These are phyloP conservation scores for Fukomys damarensis DNA, from an alignment of 2,113 vertebrate genomes.

Conservation along the genomic window DNA sequence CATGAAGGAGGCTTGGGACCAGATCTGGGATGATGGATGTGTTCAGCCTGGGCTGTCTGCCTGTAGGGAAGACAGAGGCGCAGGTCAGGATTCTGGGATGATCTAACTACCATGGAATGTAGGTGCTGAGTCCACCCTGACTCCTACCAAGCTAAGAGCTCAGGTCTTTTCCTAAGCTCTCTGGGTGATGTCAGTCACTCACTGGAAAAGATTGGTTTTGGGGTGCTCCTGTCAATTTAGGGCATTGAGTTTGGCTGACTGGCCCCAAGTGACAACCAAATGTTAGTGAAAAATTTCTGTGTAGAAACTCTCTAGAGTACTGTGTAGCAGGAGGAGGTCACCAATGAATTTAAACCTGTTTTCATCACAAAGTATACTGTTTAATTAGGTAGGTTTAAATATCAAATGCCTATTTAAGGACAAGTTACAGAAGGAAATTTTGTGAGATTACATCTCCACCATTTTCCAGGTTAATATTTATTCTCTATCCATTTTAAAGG, in stretches of 20 bases:
- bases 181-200: not conserved
- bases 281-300: not conserved
- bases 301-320: not conserved
- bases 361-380: not conserved
- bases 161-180: not conserved
- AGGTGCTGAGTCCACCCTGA: not conserved
- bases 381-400: not conserved
- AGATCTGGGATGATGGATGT: accelerated
- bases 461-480: not conserved
- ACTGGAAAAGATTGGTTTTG: accelerated
- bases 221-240: not conserved
- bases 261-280: not conserved
- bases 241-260: not conserved
- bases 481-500: not conserved
- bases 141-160: not conserved
- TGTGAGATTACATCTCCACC: not conserved
- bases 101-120: not conserved
- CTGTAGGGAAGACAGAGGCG: not conserved
- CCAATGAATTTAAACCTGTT: not conserved
- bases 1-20: accelerated
- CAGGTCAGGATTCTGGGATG: not conserved
- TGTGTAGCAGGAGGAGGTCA: not conserved
- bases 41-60: accelerated
- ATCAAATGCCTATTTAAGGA: not conserved
- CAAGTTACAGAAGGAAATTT: not conserved